These are phyloP conservation scores for Norana najaformis DNA, from an alignment of 2,888 invertebrate genomes.

Conservation along the genomic window DNA sequence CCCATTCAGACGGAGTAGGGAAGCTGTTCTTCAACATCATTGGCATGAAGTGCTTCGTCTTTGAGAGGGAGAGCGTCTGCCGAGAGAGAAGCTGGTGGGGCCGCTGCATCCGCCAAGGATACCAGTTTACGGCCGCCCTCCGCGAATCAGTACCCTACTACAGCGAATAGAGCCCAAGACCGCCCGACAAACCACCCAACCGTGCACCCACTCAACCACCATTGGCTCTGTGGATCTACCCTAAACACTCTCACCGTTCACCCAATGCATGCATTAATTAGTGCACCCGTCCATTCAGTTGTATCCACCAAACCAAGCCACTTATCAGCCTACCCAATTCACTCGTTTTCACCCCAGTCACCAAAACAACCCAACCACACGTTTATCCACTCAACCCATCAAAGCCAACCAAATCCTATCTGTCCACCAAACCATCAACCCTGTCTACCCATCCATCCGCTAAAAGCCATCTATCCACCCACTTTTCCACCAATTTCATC, in stretches of 20 bases:
- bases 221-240: background rate
- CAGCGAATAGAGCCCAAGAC: background rate
- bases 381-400: too few species aligned
- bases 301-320: too few species aligned
- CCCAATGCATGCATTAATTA: background rate
- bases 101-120: conserved; percentile 68
- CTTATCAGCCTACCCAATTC: too few species aligned
- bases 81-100: conserved; percentile 80
- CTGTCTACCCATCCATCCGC: too few species aligned
- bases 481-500: too few species aligned
- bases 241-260: too few species aligned
- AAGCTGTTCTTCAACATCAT: conserved; percentile 92
- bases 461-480: too few species aligned
- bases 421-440: too few species aligned
- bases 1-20: conserved; percentile 63
- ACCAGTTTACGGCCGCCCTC: conserved; percentile 54
- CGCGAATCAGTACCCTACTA: conserved; percentile 33
- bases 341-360: too few species aligned
- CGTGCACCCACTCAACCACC: background rate
- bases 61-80: conserved; percentile 79
- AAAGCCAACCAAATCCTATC: too few species aligned
- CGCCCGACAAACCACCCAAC: background rate
- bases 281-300: background rate
- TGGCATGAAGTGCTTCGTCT: conserved; percentile 88
- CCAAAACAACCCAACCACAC: too few species aligned